Conservation (phyloP, 1,140 invertebrate genomes). For the Lepidurus apus region DNA sequence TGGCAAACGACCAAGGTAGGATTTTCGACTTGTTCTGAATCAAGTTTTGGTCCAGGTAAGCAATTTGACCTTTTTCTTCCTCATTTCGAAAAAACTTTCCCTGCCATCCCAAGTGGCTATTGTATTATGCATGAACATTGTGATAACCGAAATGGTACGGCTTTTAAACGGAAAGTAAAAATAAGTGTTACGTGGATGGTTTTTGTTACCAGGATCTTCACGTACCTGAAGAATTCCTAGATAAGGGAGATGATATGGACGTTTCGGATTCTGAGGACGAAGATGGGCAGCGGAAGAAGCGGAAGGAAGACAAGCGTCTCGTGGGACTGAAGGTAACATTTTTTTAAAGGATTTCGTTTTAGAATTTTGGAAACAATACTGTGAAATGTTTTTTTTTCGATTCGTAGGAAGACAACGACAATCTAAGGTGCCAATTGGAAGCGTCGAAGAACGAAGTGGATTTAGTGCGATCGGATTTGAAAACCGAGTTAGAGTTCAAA, state of each 20-base stretch:
- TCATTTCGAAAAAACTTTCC: too few relatives aligned
- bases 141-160: not conserved
- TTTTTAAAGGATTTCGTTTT: not conserved
- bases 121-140: not conserved
- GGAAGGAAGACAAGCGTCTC: conserved; percentile 38
- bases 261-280: conserved; percentile 67
- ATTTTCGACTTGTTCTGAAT: too few relatives aligned
- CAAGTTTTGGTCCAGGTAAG: too few relatives aligned
- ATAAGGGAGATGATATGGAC: conserved; percentile 69
- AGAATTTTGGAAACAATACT: not conserved
- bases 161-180: not conserved
- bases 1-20: not conserved
- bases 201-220: not conserved
- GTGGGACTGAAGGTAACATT: conserved; percentile 39
- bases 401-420: conserved; percentile 79
- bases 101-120: not conserved
- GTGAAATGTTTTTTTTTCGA: not conserved
- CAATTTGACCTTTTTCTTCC: too few relatives aligned
- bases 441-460: conserved; percentile 86
- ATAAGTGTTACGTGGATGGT: not conserved
- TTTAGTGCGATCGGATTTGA: conserved; percentile 59
- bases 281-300: conserved; percentile 33
- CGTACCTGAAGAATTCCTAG: not conserved
- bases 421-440: conserved; percentile 82
- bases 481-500: conserved; percentile 60